phyloP scores from a whole-genome alignment of 2,797 vertebrate genomes.

The Enteromius thamalakanensis region DNA sequence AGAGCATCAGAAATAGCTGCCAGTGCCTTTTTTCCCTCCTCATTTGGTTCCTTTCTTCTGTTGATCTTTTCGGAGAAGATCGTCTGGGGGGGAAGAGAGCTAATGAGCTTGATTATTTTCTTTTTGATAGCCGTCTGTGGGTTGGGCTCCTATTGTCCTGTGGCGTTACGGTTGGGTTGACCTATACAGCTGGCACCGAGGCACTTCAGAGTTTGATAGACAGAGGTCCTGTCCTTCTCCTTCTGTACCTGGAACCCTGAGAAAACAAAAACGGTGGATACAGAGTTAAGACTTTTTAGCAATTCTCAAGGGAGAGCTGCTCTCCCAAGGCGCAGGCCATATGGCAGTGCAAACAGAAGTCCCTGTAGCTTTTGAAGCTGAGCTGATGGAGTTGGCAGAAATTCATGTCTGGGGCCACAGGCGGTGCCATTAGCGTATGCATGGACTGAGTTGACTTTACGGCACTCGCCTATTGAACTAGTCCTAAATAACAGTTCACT shows the following conservation, averaged over 20 bases:
- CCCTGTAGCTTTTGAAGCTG: constrained; percentile 54
- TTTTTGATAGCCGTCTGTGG: constrained; percentile 60
- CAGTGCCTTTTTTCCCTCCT: constrained; percentile 68
- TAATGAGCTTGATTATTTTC: constrained; percentile 77
- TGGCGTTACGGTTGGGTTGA: constrained; percentile 64
- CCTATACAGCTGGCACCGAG: constrained; percentile 69
- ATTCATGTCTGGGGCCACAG: constrained; percentile 45
- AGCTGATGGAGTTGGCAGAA: constrained; percentile 61
- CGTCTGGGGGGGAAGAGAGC: constrained; percentile 69
- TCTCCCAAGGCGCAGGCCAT: constrained; percentile 46
- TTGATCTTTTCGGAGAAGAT: constrained; percentile 66
- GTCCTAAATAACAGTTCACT: constrained; percentile 24
- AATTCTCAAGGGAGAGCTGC: constrained; percentile 12
- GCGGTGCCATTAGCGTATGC: constrained; percentile 35
- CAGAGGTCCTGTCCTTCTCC: constrained; percentile 62
- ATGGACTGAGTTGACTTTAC: constrained; percentile 36
- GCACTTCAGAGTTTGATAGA: constrained; percentile 64
- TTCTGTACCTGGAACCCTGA: constrained; percentile 48
- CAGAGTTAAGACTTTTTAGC: constrained; percentile 30
- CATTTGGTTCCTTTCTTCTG: constrained; percentile 63
- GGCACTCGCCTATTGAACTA: not conserved
- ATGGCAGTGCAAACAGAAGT: constrained; percentile 63
- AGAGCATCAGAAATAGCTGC: constrained; percentile 76
- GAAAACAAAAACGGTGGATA: constrained; percentile 43
- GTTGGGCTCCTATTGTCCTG: constrained; percentile 69